A percentile compares a stretch with the other conserved stretches of the same genome.
phyloP scores from a whole-genome alignment of 35 echinoderm and acorn worm species.

The Stichopus chloronotus region DNA sequence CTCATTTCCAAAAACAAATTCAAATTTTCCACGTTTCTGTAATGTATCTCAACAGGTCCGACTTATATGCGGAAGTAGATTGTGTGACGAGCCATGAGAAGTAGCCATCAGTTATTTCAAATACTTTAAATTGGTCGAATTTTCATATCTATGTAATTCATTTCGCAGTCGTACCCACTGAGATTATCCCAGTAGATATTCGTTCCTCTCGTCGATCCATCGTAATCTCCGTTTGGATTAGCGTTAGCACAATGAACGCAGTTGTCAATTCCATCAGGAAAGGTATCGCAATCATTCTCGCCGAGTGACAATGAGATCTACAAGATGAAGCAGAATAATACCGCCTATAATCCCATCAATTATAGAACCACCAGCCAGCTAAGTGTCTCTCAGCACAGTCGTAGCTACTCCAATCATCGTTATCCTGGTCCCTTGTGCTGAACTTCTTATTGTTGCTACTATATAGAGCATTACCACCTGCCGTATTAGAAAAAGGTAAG shows the following conservation, averaged over 20 bases:
- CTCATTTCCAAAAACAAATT: too few species aligned
- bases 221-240: neutral
- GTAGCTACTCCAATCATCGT: neutral
- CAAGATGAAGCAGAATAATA: too few species aligned
- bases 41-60: too few species aligned
- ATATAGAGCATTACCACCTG: neutral
- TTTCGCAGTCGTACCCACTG: neutral
- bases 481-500: too few species aligned
- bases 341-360: neutral
- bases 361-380: neutral
- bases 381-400: neutral
- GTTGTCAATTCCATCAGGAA: neutral
- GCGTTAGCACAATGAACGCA: neutral
- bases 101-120: too few species aligned
- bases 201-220: neutral
- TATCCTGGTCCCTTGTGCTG: slow-evolving; percentile 1
- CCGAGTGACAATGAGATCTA: neutral
- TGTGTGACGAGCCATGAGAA: too few species aligned
- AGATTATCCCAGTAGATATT: neutral
- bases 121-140: neutral
- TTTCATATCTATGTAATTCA: neutral
- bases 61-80: too few species aligned
- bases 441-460: neutral
- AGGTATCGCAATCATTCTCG: neutral
- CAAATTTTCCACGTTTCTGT: too few species aligned